A percentile compares a stretch with the other conserved stretches of the same genome.
Conservation (phyloP, 2,113 vertebrate genomes). For the Saccopteryx leptura region DNA sequence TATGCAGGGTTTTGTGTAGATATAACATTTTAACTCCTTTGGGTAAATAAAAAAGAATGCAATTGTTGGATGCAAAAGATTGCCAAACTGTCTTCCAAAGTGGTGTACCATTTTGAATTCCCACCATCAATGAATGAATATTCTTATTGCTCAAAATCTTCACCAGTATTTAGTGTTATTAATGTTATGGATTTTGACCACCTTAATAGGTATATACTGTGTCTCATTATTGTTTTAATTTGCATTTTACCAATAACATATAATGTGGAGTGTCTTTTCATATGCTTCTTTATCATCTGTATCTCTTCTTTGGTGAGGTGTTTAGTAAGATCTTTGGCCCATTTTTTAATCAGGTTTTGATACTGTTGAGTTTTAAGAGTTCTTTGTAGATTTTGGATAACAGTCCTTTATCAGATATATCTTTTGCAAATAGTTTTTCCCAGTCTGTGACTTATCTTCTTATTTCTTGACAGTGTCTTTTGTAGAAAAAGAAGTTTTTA, state of each 20-base stretch:
- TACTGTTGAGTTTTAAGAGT: background rate
- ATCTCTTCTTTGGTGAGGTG: background rate
- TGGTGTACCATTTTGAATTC: background rate
- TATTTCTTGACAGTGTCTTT: background rate
- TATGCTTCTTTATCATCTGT: background rate
- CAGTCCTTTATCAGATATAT: background rate
- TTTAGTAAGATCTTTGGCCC: background rate
- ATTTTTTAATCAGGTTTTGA: background rate
- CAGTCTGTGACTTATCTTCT: background rate
- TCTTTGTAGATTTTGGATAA: background rate
- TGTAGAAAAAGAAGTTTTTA: background rate
- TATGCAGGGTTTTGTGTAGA: background rate
- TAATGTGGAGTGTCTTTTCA: background rate
- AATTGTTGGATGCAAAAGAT: background rate
- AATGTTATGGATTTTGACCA: background rate
- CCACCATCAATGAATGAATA: background rate
- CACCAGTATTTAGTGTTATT: background rate
- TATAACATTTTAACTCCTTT: background rate
- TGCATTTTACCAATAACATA: background rate
- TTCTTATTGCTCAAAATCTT: background rate
- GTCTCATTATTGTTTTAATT: background rate
- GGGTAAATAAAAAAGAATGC: background rate
- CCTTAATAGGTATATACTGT: background rate
- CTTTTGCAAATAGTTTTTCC: constrained; percentile 25
- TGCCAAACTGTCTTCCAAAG: background rate